phyloP scores from a whole-genome alignment of 2,113 vertebrate genomes.

The Labrus mixtus region DNA sequence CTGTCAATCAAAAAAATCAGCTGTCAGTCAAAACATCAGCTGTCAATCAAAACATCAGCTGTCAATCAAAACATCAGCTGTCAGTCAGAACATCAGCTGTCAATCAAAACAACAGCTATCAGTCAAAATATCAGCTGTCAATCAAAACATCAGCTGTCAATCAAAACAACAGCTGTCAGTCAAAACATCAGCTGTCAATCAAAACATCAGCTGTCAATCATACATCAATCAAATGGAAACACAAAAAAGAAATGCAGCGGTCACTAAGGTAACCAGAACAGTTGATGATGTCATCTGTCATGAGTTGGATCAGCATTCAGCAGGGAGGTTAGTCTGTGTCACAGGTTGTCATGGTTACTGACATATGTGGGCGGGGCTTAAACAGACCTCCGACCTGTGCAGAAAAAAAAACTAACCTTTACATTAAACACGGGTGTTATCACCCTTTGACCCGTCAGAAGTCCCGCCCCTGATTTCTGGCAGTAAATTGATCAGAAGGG shows the following conservation, averaged over 20 bases:
- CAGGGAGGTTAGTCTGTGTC: not conserved
- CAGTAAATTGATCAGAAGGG: not conserved
- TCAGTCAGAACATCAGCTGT: no score
- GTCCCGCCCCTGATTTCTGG: not conserved
- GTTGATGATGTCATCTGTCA: constrained; percentile 20
- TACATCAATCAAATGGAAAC: no score
- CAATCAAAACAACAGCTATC: no score
- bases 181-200: no score
- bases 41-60: no score
- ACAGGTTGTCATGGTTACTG: not conserved
- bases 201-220: no score
- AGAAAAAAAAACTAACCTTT: not conserved
- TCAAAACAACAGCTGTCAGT: no score
- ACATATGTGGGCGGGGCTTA: constrained; percentile 2
- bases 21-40: no score
- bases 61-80: no score
- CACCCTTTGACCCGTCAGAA: not conserved
- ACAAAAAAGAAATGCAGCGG: not conserved
- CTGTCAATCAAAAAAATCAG: no score
- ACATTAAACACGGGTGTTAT: not conserved
- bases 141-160: no score
- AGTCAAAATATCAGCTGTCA: not conserved
- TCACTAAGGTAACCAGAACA: constrained; percentile 13
- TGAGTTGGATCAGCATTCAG: not conserved
- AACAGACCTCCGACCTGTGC: no score